Base-by-base conservation (phyloP, 2,797 vertebrate genomes). In the Phaenicophaeus curvirostris region DNA sequence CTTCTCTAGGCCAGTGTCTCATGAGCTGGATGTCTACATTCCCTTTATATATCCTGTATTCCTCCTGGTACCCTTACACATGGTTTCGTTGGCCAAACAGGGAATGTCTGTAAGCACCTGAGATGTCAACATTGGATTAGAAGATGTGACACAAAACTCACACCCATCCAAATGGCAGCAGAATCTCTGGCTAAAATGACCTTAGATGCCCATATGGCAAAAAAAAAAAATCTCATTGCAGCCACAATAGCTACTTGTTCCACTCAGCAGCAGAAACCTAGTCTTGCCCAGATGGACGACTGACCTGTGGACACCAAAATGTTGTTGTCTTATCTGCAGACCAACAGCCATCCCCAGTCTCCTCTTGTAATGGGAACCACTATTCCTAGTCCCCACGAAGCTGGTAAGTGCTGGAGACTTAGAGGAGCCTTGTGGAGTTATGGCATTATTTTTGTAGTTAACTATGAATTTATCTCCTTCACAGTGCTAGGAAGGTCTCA, bases 391-490 rank as follows among this genome's bases (percentile, higher is more conserved):
- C 42, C 23, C 67, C 25, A 65, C 11, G 58, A 71, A 55, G 33
- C 28, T 71, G 74, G 53, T n/a, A 92, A 82, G 16, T 12, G 11
- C 61, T 51, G 54, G 76, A 87, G 76, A n/a, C 4, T 0, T 53
- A 28, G 62, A 27, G 66, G 54, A 93, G 62, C 66, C 69, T 62
- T 4, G 1, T 58, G 66, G 35, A 68, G 66, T 72, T 77, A 31
- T 0, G 3, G 31, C n/a, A 37, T 76, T 90, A 81, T 69, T 79
- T 93, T 15, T 76, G 58, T 88, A 83, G 55, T 75, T 54, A 62
- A 73, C 66, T 75, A 35, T 81, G 87, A 63, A 94, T n/a, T 78
- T 95, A 76, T 91, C 62, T 94, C 51, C 76, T 88, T 53, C 39
- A 39, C 39, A 35, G 76, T 59, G 58, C 62, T 78, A 68, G 54